phyloP scores from a whole-genome alignment of 2,888 invertebrate genomes.

The Watsonalla cultraria region DNA sequence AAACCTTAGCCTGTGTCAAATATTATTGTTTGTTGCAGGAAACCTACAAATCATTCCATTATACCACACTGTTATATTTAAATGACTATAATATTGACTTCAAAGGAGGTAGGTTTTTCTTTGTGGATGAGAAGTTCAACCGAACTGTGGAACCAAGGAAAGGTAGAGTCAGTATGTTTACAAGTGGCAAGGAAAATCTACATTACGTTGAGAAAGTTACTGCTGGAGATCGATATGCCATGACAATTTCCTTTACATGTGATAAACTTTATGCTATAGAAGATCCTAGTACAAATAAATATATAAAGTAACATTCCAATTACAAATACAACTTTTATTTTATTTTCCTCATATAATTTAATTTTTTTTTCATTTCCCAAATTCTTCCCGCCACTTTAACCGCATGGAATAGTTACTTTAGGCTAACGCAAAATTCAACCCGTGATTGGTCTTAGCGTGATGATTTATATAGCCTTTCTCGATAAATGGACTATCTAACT shows the following conservation, averaged over 20 bases:
- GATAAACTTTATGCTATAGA: conserved; percentile 82
- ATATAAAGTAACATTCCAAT: conserved; percentile 26
- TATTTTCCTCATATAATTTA: too few relatives aligned
- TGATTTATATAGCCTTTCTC: too few relatives aligned
- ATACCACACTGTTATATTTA: conserved; percentile 90
- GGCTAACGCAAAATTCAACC: too few relatives aligned
- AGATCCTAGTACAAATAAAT: conserved; percentile 65
- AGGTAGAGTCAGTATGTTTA: conserved; percentile 90
- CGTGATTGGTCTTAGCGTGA: too few relatives aligned
- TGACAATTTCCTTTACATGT: conserved; percentile 93
- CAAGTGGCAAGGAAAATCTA: conserved; percentile 91
- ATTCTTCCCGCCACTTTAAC: too few relatives aligned
- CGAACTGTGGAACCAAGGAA: conserved; percentile 87
- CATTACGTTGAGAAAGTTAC: conserved; percentile 90
- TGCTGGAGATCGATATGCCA: conserved; percentile 86
- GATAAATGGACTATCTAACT: too few relatives aligned
- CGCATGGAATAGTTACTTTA: too few relatives aligned
- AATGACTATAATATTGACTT: conserved; percentile 87
- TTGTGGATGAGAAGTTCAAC: conserved; percentile 82
- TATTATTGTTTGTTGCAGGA: conserved; percentile 76
- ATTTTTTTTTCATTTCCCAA: too few relatives aligned
- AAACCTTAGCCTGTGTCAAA: too few relatives aligned
- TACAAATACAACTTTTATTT: conserved; percentile 1
- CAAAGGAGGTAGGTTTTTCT: conserved; percentile 89
- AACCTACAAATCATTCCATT: conserved; percentile 92